Conservation (phyloP, 2,113 vertebrate species). For the Microcebus lehilahytsara region DNA sequence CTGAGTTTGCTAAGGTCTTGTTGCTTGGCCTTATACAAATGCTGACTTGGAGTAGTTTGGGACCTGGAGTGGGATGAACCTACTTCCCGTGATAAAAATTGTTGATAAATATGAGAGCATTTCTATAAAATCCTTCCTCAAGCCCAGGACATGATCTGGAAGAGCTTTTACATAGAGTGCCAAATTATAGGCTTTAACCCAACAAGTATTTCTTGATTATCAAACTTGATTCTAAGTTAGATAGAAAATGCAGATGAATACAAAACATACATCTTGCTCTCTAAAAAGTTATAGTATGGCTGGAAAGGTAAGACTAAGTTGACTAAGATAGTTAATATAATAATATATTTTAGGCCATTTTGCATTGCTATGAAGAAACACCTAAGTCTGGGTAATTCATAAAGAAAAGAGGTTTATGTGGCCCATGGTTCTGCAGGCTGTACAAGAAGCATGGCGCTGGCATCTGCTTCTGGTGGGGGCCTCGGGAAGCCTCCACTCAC, state of each 20-base stretch:
- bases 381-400: no score
- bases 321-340: neutral
- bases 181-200: neutral
- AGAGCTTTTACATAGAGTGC: neutral
- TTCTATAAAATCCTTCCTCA: neutral
- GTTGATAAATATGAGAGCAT: neutral
- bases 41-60: neutral
- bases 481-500: no score
- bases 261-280: neutral
- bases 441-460: no score
- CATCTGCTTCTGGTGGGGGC: no score
- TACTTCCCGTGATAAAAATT: neutral
- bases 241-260: neutral
- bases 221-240: neutral
- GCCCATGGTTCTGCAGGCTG: no score
- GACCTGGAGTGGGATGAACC: neutral
- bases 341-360: neutral
- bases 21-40: no score
- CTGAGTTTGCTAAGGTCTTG: neutral
- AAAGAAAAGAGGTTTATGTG: no score
- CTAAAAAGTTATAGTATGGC: neutral
- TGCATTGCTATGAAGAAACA: no score
- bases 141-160: neutral
- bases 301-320: neutral
- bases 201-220: neutral